A percentile compares a stretch with the other conserved stretches of the same genome.
These are phyloP conservation scores for Acanthis flammea DNA, from an alignment of 2,797 vertebrate genomes.

Conservation along the genomic window DNA sequence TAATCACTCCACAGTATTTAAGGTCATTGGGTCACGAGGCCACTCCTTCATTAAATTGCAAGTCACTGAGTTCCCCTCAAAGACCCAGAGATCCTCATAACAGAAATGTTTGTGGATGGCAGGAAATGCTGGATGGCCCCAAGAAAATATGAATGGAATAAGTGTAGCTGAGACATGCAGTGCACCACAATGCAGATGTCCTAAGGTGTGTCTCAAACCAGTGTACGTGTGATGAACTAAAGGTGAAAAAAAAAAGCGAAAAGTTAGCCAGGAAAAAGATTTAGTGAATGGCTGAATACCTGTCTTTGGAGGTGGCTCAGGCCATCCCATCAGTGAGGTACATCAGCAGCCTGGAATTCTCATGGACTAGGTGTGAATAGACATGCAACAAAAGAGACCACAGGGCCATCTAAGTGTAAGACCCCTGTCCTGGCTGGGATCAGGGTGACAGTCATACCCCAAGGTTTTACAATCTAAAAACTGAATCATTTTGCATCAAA, in stretches of 20 bases:
- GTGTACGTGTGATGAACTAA: fast-evolving
- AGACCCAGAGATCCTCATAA: not conserved
- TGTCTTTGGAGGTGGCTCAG: not conserved
- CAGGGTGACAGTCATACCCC: no score
- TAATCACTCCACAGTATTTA: not conserved
- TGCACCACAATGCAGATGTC: fast-evolving
- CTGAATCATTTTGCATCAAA: not conserved
- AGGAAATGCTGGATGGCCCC: not conserved
- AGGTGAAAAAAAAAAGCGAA: not conserved
- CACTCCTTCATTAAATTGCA: not conserved
- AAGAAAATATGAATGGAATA: not conserved
- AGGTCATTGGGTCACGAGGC: not conserved
- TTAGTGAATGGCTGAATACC: fast-evolving
- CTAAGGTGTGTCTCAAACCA: not conserved
- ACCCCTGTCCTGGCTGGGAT: fast-evolving
- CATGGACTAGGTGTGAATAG: fast-evolving
- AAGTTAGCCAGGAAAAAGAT: not conserved
- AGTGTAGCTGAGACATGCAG: fast-evolving
- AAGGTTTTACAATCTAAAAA: not conserved
- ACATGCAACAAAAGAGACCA: not conserved
- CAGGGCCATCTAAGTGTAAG: fast-evolving
- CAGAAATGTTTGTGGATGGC: fast-evolving
- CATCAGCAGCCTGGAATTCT: fast-evolving
- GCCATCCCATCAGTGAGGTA: not conserved
- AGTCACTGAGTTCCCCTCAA: not conserved